Evolutionary conservation across 2,797 vertebrate genomes (phyloP), one percentile per base, ranked within the genome.

Genomic region (Channa striata): DNA sequence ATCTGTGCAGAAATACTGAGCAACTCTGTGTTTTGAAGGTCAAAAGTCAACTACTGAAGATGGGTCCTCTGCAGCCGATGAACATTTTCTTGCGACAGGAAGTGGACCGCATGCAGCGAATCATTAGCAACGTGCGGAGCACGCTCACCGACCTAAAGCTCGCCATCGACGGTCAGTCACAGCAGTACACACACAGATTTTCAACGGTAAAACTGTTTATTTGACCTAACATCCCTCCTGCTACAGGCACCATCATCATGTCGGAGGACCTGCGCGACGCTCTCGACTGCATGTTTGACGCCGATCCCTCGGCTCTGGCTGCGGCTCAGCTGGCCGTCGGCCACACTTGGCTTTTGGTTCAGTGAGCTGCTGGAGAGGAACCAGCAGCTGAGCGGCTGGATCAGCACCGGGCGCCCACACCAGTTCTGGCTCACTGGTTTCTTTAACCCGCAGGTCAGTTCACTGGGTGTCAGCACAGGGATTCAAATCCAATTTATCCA

Each of bases 371-470:
- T 96, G 78, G 95, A 96, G 77, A 87, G 96, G 87, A 96, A 96
- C 87, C 93, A 93, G 59, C 96, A 97, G 85, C 95, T 97, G 60
- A 78, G 93, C 72, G 71, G 16, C 51, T 97, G 95, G 95, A 89
- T 95, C 47, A 68, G 92, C 78, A n/a, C 70, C 23, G 94, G 95
- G 0, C 82, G 92, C 8, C 96, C 95, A 0, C 84, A 93, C 83
- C 93, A 93, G 62, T 97, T 96, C 91, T 96, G 96, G 95, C 91
- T 96, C 81, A 94, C 95, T 0, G 95, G 95, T 54, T 96, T 96
- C 90, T 96, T 96, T 84, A 97, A 96, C 86, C 95, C 95, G 6
- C 95, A 96, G 93, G 95, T 96, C 52, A 48, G n/a, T 16, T 42
- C 20, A 2, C n/a, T n/a, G n/a, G n/a, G n/a, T n/a, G 25, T 30